Evolutionary conservation across 2,888 invertebrate genomes (phyloP), one percentile per base, ranked within the genome.

Genomic region (Sisyra nigra): DNA sequence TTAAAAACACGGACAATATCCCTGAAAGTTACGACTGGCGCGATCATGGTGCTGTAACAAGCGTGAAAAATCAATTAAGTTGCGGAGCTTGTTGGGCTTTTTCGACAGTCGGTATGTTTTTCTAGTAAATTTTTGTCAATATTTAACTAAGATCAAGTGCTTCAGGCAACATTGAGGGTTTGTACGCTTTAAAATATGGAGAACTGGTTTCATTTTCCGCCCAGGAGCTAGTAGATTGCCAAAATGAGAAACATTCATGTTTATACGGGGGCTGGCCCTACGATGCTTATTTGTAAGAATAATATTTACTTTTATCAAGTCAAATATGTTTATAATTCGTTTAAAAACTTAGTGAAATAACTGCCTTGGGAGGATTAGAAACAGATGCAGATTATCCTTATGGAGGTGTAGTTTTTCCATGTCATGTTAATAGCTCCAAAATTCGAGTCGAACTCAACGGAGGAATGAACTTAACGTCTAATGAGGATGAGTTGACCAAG

Each of bases 61-160:
- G 75, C 42, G 92, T 94, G 0, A 94, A 94, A 60, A 72, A 93
- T 65, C 94, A 94, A 61, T 87, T 86, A 1, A 61, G 62, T 7
- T 92, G 92, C 55, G 91, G 91, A 15, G 88, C 88, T 19, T 91
- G 92, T 57, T 96, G 94, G 94, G 93, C 94, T 0, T 96, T 96
- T 61, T 89, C 92, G 53, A 88, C 88, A 1, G 94, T 92, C 48
- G 97, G 97, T 60, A 51, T 59, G 13, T 31, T 32, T 32, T 10
- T 4, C 17, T 33, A n/a, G 15, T 13, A 24, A 24, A 24, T 24
- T 24, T 24, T 24, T 24, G 24, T 24, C 24, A 24, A 24, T 24
- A 24, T 24, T 24, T 24, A 7, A 24, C 24, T 24, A 24, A 24
- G 5, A 7, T 24, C 24, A 24, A 24, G 24, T 10, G 19, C 48